phyloP scores from a whole-genome alignment of 2,113 vertebrate species.

The Prionailurus bengalensis region DNA sequence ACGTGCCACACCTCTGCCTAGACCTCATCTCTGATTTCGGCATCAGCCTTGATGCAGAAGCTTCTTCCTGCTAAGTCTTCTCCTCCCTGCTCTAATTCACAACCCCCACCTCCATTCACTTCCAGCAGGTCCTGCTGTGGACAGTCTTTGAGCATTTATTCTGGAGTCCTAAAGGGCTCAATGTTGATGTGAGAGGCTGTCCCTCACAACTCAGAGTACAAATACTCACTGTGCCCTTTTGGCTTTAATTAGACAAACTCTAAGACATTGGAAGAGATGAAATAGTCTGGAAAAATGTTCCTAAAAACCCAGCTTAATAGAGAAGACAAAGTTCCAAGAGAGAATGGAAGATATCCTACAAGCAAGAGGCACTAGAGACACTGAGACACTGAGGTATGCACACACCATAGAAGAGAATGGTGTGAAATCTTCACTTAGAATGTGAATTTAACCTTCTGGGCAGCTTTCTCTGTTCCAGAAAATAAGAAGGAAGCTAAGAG shows the following conservation, averaged over 20 bases:
- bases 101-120: not conserved
- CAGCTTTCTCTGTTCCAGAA: not conserved
- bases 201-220: not conserved
- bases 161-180: not conserved
- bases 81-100: not conserved
- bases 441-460: not conserved
- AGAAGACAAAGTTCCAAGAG: not conserved
- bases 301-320: not conserved
- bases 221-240: not conserved
- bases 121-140: conserved; percentile 31
- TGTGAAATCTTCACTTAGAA: not conserved
- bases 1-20: not conserved
- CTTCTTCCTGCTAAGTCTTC: not conserved
- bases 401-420: not conserved
- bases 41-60: not conserved
- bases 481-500: not conserved
- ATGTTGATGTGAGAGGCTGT: not conserved
- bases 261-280: not conserved
- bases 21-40: not conserved
- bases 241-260: conserved; percentile 20
- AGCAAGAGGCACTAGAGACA: too few relatives aligned
- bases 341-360: not conserved
- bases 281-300: not conserved
- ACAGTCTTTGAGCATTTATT: conserved; percentile 50
- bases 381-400: too few relatives aligned